Evolutionary conservation across 2,888 invertebrate species (phyloP), one percentile per base, ranked within the genome.

Genomic region (Sinotaia quadrata): DNA sequence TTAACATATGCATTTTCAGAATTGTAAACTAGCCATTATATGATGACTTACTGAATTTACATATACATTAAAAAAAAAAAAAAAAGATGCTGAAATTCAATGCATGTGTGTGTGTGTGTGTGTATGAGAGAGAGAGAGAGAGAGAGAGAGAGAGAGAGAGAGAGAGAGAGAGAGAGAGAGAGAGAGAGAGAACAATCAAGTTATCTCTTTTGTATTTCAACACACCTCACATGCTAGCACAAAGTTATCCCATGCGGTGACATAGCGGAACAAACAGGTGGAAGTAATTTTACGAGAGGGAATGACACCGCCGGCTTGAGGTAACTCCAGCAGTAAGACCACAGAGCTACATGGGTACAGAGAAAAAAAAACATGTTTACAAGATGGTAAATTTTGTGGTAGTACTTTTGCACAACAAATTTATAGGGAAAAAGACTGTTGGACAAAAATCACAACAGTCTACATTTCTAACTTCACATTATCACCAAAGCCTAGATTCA

Each of bases 151-250:
- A 21, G 52, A 52, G 2, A 44, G 44, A 15, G n/a, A 44, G n/a
- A 44, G 44, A 2, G 44, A 18, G 44, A 1, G 44, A n/a, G n/a
- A 18, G 2, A 15, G 2, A 15, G 2, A 44, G 44, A 15, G 2
- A 18, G 2, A 15, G n/a, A 18, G 44, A 44, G 15, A 44, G 44
- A 44, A 44, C 44, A 44, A 44, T 2, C 15, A 44, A 41, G 10
- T 10, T 41, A n/a, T n/a, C n/a, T n/a, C 15, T 47, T 10, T 12
- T 41, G 3, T 12, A 24, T 2, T 31, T 12, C 2, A 2, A 61
- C 73, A 72, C 71, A 87, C 86, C 83, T 87, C 87, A 73, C 82
- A 85, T n/a, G 82, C 82, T 51, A 87, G 75, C 0, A 87, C 70
- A 56, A 84, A 74, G 65, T 85, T 84, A 67, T 87, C 87, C 74